These are phyloP conservation scores for Macrosiphum euphorbiae DNA, from an alignment of 2,888 invertebrate species.

Conservation along the genomic window DNA sequence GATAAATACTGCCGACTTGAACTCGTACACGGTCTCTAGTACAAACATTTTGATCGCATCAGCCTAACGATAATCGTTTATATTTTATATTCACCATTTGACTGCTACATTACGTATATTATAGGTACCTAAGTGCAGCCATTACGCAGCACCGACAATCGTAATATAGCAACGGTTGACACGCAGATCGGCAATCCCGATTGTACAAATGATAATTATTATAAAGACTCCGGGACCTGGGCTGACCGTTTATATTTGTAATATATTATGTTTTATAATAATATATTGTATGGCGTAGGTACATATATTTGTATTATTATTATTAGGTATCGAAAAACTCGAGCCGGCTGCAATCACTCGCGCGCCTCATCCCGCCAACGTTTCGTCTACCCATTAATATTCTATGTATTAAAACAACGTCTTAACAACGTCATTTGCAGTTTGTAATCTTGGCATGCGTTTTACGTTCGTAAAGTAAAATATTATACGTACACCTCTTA, in stretches of 20 bases:
- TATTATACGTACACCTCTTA: neutral
- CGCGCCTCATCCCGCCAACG: neutral
- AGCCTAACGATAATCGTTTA: neutral
- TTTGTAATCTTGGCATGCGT: constrained; percentile 44
- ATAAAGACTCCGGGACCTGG: neutral
- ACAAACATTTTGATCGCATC: neutral
- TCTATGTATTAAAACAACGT: neutral
- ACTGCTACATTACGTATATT: neutral
- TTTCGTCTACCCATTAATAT: constrained; percentile 30
- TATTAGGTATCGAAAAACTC: constrained; percentile 30
- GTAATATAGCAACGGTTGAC: constrained; percentile 19
- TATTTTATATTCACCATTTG: neutral
- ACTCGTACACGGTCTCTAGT: neutral
- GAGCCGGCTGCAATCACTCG: constrained; percentile 18
- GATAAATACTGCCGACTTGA: neutral
- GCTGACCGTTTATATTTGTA: neutral
- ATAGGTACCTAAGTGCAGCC: neutral
- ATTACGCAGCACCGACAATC: neutral
- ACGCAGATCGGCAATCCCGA: constrained; percentile 33
- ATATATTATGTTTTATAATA: neutral
- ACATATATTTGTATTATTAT: constrained; percentile 13
- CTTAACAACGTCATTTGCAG: constrained; percentile 49
- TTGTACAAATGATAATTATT: neutral
- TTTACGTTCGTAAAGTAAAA: constrained; percentile 11
- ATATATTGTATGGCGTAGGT: neutral